A percentile compares a stretch with the other conserved stretches of the same genome.
Evolutionary conservation across 1,140 invertebrate species (phyloP).

Genomic region (Acromyrmex heyeri): DNA sequence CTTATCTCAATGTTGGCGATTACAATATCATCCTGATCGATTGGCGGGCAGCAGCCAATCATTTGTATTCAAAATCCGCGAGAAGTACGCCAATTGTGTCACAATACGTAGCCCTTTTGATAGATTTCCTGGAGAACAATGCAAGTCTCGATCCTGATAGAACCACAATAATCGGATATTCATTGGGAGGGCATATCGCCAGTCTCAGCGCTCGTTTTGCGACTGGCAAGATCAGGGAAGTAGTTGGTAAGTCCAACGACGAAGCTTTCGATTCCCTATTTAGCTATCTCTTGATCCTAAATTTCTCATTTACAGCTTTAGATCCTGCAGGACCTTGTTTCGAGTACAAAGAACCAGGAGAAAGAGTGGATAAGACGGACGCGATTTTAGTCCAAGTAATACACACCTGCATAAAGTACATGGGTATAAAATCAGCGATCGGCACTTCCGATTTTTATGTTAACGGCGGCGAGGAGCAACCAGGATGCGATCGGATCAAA

Average conservation of each 20-base stretch:
- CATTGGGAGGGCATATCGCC: constrained; percentile 90
- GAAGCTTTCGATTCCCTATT: background rate
- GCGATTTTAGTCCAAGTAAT: constrained; percentile 88
- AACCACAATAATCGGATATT: constrained; percentile 90
- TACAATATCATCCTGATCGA: constrained; percentile 88
- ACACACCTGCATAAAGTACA: constrained; percentile 87
- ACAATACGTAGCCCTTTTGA: constrained; percentile 84
- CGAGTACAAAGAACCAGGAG: constrained; percentile 79
- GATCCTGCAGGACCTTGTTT: constrained; percentile 88
- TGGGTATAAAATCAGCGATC: constrained; percentile 82
- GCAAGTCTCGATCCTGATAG: constrained; percentile 87
- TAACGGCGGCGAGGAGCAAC: constrained; percentile 86
- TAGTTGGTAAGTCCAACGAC: constrained; percentile 54
- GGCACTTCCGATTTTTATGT: constrained; percentile 88
- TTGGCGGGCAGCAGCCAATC: constrained; percentile 83
- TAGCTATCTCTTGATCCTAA: background rate
- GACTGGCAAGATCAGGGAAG: background rate
- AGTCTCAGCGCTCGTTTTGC: constrained; percentile 87
- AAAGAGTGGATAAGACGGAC: constrained; percentile 84
- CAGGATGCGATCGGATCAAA: constrained; percentile 84
- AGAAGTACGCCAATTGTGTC: constrained; percentile 86
- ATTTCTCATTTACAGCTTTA: constrained; percentile 80
- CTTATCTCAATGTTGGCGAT: constrained; percentile 63
- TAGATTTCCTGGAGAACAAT: constrained; percentile 85
- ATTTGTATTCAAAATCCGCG: constrained; percentile 80